Base-by-base conservation (phyloP, 2,113 vertebrate species). In the Hucho hucho region DNA sequence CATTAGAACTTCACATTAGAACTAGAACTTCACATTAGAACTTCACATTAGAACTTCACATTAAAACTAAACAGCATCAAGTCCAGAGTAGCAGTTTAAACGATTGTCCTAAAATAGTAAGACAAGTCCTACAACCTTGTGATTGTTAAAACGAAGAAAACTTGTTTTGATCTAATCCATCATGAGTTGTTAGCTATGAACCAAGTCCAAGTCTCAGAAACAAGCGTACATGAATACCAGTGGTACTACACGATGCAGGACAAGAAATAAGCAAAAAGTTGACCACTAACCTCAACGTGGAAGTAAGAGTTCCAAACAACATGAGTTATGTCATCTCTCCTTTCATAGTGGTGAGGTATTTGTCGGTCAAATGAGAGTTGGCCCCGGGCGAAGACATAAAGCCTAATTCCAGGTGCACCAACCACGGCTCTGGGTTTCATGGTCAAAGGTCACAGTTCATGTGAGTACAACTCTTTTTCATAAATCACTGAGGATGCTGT, bases 401-500 rank as follows among this genome's bases (percentile, higher is more conserved):
- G 78, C 72, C 72, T 9, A 25, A 29, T 86, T 91, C 92, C 91
- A 92, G 91, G 91, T 93, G 91, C 84, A 83, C 76, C 72, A 73
- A 82, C 79, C 87, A 85, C 28, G 84, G 82, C 84, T 75, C 74
- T 56, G 81, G 83, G 84, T 85, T 87, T 82, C 86, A 86, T 83
- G 90, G 91, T 92, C 91, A 91, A 77, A 86, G 90, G 88, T 90
- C 86, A 90, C 74, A 92, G 89, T 91, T 92, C 89, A 91, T n/a
- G 20, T 43, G 75, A 67, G 75, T 82, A 81, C 78, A 73, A 81
- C 76, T 76, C 84, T 83, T 87, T 43, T 87, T 83, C 86, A 88
- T 91, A 85, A 87, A 90, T 91, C 91, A 87, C 75, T 79, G 70
- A 81, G 87, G 80, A 82, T 87, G 87, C 87, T 90, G 75, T 89